phyloP scores from a whole-genome alignment of 2,797 vertebrate species.

The Nothura maculosa region DNA sequence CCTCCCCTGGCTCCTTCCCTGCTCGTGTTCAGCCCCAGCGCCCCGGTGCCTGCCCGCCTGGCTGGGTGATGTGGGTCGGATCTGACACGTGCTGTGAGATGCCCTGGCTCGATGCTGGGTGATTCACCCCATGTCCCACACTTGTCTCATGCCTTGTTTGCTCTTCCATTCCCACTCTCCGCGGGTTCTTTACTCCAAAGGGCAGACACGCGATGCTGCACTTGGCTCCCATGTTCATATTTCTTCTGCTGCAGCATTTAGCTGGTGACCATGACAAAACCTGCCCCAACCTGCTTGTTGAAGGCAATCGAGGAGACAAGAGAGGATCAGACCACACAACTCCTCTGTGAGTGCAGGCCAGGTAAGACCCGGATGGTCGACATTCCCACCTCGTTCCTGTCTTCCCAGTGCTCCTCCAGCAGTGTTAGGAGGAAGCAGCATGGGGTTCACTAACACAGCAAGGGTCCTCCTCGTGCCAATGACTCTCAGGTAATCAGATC shows the following conservation, averaged over 20 bases:
- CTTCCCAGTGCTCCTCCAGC: fast-evolving
- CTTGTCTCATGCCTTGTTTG: fast-evolving
- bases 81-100: not conserved
- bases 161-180: not conserved
- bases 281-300: not conserved
- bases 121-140: not conserved
- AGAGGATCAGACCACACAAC: not conserved
- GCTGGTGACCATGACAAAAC: not conserved
- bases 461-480: not conserved
- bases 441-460: not conserved
- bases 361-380: not conserved
- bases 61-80: not conserved
- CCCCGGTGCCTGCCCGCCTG: not conserved
- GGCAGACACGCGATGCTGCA: not conserved
- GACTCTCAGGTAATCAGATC: not conserved
- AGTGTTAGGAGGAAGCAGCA: not conserved
- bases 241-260: not conserved
- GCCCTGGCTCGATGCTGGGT: not conserved
- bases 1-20: not conserved
- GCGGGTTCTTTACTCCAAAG: not conserved
- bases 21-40: fast-evolving
- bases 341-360: not conserved
- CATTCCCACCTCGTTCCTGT: not conserved
- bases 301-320: not conserved
- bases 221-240: not conserved